Conservation (phyloP, 2,888 invertebrate species). For the Epinotia demarniana region DNA sequence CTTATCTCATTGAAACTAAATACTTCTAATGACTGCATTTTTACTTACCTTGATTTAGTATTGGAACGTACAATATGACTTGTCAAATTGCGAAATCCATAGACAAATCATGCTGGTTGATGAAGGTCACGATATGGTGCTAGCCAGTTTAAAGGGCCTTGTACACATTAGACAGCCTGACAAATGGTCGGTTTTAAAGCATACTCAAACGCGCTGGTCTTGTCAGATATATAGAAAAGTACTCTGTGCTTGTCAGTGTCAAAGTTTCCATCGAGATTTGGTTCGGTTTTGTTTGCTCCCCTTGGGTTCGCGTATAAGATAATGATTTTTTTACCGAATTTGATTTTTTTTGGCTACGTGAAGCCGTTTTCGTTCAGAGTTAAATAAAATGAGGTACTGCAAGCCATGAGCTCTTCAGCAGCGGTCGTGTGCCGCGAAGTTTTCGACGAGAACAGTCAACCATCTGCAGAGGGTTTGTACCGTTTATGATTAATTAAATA, state of each 20-base stretch:
- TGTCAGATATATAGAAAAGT: too few relatives aligned
- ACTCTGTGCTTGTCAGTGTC: constrained; percentile 42
- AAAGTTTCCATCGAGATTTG: constrained; percentile 42
- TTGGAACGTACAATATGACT: constrained; percentile 41
- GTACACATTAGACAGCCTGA: background rate
- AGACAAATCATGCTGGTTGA: constrained; percentile 5
- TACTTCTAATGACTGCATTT: background rate
- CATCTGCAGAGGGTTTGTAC: constrained; percentile 91
- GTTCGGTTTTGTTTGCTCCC: constrained; percentile 43
- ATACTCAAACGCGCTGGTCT: constrained; percentile 10
- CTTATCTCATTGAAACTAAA: background rate
- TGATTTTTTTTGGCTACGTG: constrained; percentile 34
- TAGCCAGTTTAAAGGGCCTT: background rate
- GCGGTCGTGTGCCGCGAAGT: constrained; percentile 91
- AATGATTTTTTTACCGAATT: constrained; percentile 43
- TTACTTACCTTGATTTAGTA: background rate
- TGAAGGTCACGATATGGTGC: too few relatives aligned
- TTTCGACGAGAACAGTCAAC: constrained; percentile 93
- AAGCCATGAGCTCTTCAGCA: constrained; percentile 74
- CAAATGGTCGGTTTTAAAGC: constrained; percentile 11
- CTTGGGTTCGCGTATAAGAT: constrained; percentile 38
- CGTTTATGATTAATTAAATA: constrained; percentile 49
- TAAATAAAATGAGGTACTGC: constrained; percentile 62
- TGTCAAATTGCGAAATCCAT: constrained; percentile 42
- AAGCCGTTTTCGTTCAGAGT: constrained; percentile 53